Base-by-base conservation (phyloP, 2,797 vertebrate genomes). In the Dryobates pubescens region DNA sequence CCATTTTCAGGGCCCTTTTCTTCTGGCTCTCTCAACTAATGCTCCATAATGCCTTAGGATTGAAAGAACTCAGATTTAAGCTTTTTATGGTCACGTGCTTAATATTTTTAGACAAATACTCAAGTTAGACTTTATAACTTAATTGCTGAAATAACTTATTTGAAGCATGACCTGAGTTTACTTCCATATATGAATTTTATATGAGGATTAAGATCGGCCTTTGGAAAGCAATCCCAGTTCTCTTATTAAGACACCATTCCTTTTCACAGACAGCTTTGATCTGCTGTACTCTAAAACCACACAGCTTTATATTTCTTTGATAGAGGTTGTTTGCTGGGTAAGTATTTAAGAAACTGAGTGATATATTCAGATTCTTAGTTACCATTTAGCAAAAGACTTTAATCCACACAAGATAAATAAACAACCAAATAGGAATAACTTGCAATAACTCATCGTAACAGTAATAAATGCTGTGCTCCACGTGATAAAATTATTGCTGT, bases 171-270 rank as follows among this genome's bases (percentile, higher is more conserved):
- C 85, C 88, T 5, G 32, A 93, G 82, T 83, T 91, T 94, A 83
- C 92, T 88, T 93, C 89, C 64, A 73, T 94, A 82, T 91, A 94
- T 94, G 88, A 93, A 93, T 96, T 95, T 92, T 89, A 68, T 89
- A 94, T 84, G 86, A 90, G 76, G 88, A 95, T 96, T 96, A 94
- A 86, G 77, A 56, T 10, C 84, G 78, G 73, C 73, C 61, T 83
- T 88, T 86, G 88, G 91, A 96, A 94, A 94, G 80, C 80, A 83
- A 88, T 96, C 59, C 49, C 32, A 17, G 22, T 63, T 92, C 57
- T 89, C 73, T 63, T 75, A 69, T 62, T 83, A 92, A 94, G 73
- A 83, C 73, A 75, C 32, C 47, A 20, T 72, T 67, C 43, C 59
- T 86, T 86, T 80, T 74, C 43, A 77, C 79, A 69, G 82, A 45